Evolutionary conservation across 2,888 invertebrate species (phyloP).

Genomic region (Rhagonycha fulva): DNA sequence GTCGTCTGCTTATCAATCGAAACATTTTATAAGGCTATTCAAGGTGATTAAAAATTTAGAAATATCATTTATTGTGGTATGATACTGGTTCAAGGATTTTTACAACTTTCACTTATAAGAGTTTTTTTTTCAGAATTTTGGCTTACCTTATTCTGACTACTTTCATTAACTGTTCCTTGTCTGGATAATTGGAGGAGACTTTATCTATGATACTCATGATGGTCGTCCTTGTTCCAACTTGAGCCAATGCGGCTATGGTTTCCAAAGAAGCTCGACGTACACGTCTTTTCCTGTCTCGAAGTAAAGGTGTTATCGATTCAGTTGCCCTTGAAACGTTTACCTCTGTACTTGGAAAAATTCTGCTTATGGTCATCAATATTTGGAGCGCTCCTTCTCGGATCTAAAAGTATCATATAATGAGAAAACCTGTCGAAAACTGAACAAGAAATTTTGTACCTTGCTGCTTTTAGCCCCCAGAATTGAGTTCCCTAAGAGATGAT

Average conservation of each 20-base stretch:
- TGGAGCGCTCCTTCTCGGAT: conserved; percentile 77
- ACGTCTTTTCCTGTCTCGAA: conserved; percentile 67
- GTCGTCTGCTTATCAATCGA: background rate
- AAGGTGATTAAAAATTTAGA: background rate
- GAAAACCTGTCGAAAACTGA: background rate
- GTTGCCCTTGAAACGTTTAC: conserved; percentile 54
- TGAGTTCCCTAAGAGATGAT: conserved; percentile 36
- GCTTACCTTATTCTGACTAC: conserved; percentile 71
- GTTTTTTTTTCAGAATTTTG: background rate
- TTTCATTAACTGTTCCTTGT: conserved; percentile 65
- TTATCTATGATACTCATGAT: conserved; percentile 67
- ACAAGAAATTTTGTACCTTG: conserved; percentile 32
- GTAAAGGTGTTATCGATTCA: conserved; percentile 46
- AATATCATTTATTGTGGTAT: background rate
- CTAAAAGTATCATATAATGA: conserved; percentile 33
- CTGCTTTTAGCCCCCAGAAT: conserved; percentile 42
- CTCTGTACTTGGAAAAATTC: conserved; percentile 79
- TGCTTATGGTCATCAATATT: conserved; percentile 74
- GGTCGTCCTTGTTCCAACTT: conserved; percentile 67
- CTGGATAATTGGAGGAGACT: conserved; percentile 59
- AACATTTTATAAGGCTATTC: background rate
- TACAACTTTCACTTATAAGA: background rate
- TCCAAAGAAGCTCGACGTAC: conserved; percentile 81
- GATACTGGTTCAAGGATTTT: background rate
- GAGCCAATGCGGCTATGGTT: conserved; percentile 76